Evolutionary conservation across 2,113 vertebrate genomes (phyloP).

Genomic region (Pachycephala philippinensis): DNA sequence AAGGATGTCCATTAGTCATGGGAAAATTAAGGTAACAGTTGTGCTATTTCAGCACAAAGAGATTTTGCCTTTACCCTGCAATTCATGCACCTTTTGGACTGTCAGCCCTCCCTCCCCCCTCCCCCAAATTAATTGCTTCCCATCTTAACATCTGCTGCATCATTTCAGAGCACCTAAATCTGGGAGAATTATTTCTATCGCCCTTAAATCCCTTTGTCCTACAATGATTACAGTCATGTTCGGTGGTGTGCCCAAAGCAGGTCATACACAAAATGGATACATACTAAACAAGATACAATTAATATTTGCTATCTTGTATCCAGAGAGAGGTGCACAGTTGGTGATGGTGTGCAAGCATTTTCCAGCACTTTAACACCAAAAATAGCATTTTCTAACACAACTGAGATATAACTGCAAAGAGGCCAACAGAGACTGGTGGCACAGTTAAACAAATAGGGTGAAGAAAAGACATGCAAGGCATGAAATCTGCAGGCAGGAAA

Average conservation of each 20-base stretch:
- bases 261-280: background rate
- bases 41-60: background rate
- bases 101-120: accelerated
- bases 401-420: background rate
- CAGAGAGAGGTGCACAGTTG: background rate
- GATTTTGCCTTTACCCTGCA: background rate
- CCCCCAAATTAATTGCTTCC: background rate
- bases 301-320: background rate
- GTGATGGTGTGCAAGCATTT: background rate
- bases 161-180: background rate
- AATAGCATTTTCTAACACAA: background rate
- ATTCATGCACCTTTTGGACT: background rate
- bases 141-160: background rate
- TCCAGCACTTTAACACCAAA: background rate
- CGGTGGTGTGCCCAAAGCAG: background rate
- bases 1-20: background rate
- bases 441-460: background rate
- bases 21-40: background rate
- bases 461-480: background rate
- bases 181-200: background rate
- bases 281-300: background rate
- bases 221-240: background rate
- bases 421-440: background rate
- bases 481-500: background rate
- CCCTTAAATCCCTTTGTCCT: background rate